phyloP scores from a whole-genome alignment of 1,140 invertebrate genomes.

The Orussus abietinus region DNA sequence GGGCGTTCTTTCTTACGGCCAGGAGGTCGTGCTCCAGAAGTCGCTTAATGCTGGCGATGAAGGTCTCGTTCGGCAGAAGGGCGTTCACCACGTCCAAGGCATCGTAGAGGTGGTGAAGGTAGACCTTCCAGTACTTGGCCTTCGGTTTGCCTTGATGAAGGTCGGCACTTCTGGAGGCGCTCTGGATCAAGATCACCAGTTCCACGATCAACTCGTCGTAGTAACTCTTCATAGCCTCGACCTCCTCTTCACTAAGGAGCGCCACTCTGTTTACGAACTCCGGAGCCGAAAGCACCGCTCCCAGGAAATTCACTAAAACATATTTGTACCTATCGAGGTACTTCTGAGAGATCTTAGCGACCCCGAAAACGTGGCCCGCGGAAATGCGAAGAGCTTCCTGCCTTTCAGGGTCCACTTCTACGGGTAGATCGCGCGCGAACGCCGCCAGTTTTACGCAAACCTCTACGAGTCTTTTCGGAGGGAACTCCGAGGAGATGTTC shows the following conservation, averaged over 20 bases:
- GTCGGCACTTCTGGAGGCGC: slow-evolving; percentile 58
- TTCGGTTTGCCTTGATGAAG: slow-evolving; percentile 53
- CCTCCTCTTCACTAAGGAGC: slow-evolving; percentile 46
- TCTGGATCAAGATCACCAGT: slow-evolving; percentile 64
- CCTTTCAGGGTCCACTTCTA: slow-evolving; percentile 57
- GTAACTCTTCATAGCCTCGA: slow-evolving; percentile 52
- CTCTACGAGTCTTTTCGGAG: slow-evolving; percentile 59
- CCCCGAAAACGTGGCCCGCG: slow-evolving; percentile 63
- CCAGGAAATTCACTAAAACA: slow-evolving; percentile 67
- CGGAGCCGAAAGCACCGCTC: slow-evolving; percentile 61
- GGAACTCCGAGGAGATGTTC: slow-evolving; percentile 63
- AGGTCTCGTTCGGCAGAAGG: slow-evolving; percentile 71
- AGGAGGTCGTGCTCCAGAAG: slow-evolving; percentile 66
- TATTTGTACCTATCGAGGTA: slow-evolving; percentile 82
- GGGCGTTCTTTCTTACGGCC: slow-evolving; percentile 71
- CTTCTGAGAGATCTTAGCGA: slow-evolving; percentile 63
- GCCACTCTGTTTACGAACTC: slow-evolving; percentile 67
- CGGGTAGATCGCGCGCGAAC: slow-evolving; percentile 64
- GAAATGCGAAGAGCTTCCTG: slow-evolving; percentile 30
- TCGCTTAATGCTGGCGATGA: slow-evolving; percentile 70
- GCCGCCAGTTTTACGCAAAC: slow-evolving; percentile 64
- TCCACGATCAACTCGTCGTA: slow-evolving; percentile 69
- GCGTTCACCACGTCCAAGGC: slow-evolving; percentile 73
- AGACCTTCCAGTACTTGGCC: slow-evolving; percentile 75
- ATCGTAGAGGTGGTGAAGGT: slow-evolving; percentile 74